These are phyloP conservation scores for Leptocoma aspasia DNA, from an alignment of 2,113 vertebrate species.

Conservation along the genomic window DNA sequence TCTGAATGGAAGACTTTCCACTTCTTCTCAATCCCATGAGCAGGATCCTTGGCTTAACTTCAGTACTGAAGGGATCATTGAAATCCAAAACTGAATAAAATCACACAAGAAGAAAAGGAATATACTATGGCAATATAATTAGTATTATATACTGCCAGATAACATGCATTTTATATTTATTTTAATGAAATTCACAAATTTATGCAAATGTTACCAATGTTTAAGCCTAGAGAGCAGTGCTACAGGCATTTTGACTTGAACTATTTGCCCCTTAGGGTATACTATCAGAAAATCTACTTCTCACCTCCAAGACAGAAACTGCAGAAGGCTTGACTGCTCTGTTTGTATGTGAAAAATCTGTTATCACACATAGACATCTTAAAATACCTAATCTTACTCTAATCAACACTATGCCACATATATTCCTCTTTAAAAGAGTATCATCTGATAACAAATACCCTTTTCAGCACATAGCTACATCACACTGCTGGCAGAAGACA, in stretches of 20 bases:
- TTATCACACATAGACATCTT: neutral
- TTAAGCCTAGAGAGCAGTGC: neutral
- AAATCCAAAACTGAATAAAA: conserved; percentile 83
- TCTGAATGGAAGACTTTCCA: conserved; percentile 95
- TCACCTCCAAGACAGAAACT: neutral
- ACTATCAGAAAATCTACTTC: neutral
- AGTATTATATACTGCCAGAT: neutral
- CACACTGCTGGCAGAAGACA: neutral
- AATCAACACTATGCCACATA: neutral
- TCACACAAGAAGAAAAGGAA: conserved; percentile 56
- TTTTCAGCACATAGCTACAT: neutral
- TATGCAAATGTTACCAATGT: neutral
- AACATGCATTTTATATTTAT: neutral
- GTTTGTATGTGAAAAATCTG: neutral
- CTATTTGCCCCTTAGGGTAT: neutral
- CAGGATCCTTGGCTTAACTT: conserved; percentile 92
- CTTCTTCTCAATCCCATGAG: conserved; percentile 92
- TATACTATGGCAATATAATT: neutral
- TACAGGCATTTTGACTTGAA: neutral
- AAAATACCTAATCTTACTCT: neutral
- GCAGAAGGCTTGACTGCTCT: neutral
- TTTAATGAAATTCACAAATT: neutral
- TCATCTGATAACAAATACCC: neutral
- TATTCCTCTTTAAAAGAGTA: neutral
- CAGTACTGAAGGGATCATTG: conserved; percentile 85